Evolutionary conservation across 1,140 invertebrate species (phyloP).

Genomic region (Anadara kagoshimensis): DNA sequence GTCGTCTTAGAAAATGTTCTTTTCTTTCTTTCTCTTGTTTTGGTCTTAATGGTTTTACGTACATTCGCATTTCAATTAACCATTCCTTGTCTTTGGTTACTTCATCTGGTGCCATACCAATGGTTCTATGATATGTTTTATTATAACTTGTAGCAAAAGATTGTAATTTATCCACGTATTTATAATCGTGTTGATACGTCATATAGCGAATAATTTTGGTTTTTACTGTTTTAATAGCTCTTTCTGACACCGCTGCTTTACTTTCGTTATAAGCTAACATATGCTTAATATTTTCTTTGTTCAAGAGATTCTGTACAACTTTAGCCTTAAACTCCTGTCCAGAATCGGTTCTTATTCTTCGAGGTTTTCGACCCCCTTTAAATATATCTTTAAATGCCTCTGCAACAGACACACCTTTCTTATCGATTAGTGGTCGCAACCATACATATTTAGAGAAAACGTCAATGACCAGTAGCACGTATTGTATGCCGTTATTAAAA

Average conservation of each 20-base stretch:
- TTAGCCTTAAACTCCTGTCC: conserved; percentile 5
- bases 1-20: not conserved
- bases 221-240: conserved; percentile 21
- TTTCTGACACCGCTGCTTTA: too few relatives aligned
- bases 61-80: not conserved
- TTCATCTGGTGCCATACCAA: not conserved
- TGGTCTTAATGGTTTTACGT: too few relatives aligned
- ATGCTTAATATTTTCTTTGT: not conserved
- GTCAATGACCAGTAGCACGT: conserved; percentile 18
- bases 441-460: conserved; percentile 16
- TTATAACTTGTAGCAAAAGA: conserved; percentile 16
- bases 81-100: not conserved
- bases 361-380: not conserved
- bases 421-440: conserved; percentile 15
- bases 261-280: conserved; percentile 10
- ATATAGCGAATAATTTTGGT: conserved; percentile 15
- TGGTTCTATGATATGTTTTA: conserved; percentile 10
- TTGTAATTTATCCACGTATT: conserved; percentile 17
- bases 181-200: not conserved
- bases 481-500: conserved; percentile 3
- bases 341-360: not conserved
- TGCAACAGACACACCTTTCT: conserved; percentile 4
- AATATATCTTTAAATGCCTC: conserved; percentile 3
- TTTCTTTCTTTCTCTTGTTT: too few relatives aligned
- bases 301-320: not conserved